Percentiles rank a stretch among this genome's conserved stretches.
Evolutionary conservation across 2,797 vertebrate genomes (phyloP).

Genomic region (Zenarchopterus dispar): DNA sequence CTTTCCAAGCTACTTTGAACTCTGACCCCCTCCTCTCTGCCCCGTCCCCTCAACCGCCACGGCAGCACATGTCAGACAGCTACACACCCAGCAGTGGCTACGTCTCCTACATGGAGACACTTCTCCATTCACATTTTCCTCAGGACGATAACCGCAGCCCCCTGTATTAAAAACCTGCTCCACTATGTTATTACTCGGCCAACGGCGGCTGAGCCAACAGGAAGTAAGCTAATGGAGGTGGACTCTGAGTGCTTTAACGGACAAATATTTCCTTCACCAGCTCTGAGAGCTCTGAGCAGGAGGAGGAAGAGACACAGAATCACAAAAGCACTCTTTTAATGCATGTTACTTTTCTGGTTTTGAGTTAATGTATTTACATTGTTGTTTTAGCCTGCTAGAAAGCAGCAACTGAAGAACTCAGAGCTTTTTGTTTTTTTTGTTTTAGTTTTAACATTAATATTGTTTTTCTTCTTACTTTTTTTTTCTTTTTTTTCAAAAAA

Average conservation of each 20-base stretch:
- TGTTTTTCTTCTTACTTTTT: constrained; percentile 3
- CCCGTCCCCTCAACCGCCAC: constrained; percentile 23
- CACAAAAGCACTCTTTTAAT: constrained; percentile 65
- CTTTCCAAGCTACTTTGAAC: constrained; percentile 64
- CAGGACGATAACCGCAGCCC: constrained; percentile 67
- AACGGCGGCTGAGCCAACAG: constrained; percentile 48
- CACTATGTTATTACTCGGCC: constrained; percentile 28
- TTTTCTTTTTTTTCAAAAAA: constrained; percentile 4
- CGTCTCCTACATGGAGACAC: constrained; percentile 89
- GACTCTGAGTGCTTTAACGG: constrained; percentile 53
- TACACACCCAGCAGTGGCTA: constrained; percentile 83
- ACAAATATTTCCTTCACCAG: constrained; percentile 44
- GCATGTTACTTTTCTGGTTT: constrained; percentile 72
- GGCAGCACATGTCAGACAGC: constrained; percentile 67
- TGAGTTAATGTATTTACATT: constrained; percentile 66
- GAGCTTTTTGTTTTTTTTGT: constrained; percentile 13
- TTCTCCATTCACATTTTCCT: constrained; percentile 87
- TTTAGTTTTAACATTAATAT: constrained; percentile 22
- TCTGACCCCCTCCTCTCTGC: constrained; percentile 69
- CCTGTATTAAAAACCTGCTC: constrained; percentile 71
- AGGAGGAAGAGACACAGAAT: constrained; percentile 26
- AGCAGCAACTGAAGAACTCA: constrained; percentile 42
- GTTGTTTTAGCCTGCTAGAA: constrained; percentile 56
- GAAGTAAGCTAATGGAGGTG: constrained; percentile 63
- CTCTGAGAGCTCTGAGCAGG: constrained; percentile 17